Evolutionary conservation across 1,140 invertebrate genomes (phyloP).

Genomic region (Pygmarrhopalites habei): DNA sequence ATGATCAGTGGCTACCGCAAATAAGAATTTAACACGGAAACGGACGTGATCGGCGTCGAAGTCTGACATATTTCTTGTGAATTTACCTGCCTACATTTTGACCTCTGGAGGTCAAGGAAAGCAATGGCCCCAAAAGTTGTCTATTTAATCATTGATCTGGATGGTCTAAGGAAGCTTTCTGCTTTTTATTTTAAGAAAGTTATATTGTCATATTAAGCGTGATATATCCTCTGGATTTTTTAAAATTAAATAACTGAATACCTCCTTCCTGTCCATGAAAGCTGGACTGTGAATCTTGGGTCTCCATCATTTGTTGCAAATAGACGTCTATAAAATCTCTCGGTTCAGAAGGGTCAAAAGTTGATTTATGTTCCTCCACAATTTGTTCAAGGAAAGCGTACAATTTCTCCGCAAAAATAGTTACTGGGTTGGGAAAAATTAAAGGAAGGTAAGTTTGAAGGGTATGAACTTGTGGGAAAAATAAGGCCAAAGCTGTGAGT

Average conservation of each 20-base stretch:
- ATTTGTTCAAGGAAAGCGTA: not conserved
- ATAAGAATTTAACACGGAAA: too few species aligned
- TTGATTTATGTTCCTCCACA: slow-evolving; percentile 16
- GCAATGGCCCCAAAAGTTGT: too few species aligned
- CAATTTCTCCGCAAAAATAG: not conserved
- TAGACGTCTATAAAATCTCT: slow-evolving; percentile 30
- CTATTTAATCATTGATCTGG: too few species aligned
- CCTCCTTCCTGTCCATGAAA: slow-evolving; percentile 14
- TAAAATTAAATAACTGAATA: not conserved
- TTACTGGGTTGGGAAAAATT: not conserved
- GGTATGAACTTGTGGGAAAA: not conserved
- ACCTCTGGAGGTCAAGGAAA: too few species aligned
- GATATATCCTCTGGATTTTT: too few species aligned
- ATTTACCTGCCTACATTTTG: too few species aligned
- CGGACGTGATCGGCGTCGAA: too few species aligned
- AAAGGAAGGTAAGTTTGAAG: not conserved
- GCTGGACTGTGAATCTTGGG: not conserved
- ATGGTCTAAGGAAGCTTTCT: too few species aligned
- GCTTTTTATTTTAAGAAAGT: too few species aligned
- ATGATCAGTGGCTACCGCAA: too few species aligned
- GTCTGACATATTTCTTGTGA: too few species aligned
- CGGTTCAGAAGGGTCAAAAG: not conserved
- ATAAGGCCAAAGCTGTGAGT: not conserved
- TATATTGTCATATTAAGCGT: too few species aligned
- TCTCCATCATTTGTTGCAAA: slow-evolving; percentile 15